Conservation (phyloP, 2,888 invertebrate genomes). For the Orthosia gracilis region DNA sequence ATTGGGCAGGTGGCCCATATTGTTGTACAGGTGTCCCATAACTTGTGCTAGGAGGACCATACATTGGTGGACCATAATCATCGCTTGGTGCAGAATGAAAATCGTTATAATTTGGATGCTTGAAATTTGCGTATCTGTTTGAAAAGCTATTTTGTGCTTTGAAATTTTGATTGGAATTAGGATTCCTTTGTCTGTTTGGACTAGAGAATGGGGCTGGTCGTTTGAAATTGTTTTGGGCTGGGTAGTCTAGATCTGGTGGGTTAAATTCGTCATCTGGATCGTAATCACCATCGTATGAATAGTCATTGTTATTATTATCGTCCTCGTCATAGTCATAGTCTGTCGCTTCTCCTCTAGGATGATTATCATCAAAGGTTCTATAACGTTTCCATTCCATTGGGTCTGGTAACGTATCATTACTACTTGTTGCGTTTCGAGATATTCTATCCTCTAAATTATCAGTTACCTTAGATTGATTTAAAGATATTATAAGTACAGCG, state of each 20-base stretch:
- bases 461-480: neutral
- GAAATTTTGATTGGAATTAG: slow-evolving; percentile 23
- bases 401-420: slow-evolving; percentile 68
- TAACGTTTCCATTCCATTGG: slow-evolving; percentile 74
- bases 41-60: slow-evolving; percentile 44
- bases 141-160: slow-evolving; percentile 41
- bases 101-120: slow-evolving; percentile 54
- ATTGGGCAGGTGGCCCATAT: slow-evolving; percentile 37
- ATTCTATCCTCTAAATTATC: slow-evolving; percentile 7
- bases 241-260: slow-evolving; percentile 62
- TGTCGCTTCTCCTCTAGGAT: slow-evolving; percentile 59
- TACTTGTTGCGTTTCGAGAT: slow-evolving; percentile 43
- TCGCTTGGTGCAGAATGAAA: slow-evolving; percentile 44
- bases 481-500: neutral
- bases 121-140: slow-evolving; percentile 47
- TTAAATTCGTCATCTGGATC: slow-evolving; percentile 72
- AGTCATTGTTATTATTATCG: slow-evolving; percentile 58
- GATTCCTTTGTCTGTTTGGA: slow-evolving; percentile 30
- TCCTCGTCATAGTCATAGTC: slow-evolving; percentile 66
- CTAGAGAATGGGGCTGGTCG: slow-evolving; percentile 17
- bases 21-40: slow-evolving; percentile 31
- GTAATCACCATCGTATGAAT: slow-evolving; percentile 61
- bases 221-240: slow-evolving; percentile 38
- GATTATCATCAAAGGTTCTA: slow-evolving; percentile 45
- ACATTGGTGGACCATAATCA: slow-evolving; percentile 40